Evolutionary conservation across 2,888 invertebrate species (phyloP), one percentile per base, ranked within the genome.

Genomic region (Hypomecis atomaria): DNA sequence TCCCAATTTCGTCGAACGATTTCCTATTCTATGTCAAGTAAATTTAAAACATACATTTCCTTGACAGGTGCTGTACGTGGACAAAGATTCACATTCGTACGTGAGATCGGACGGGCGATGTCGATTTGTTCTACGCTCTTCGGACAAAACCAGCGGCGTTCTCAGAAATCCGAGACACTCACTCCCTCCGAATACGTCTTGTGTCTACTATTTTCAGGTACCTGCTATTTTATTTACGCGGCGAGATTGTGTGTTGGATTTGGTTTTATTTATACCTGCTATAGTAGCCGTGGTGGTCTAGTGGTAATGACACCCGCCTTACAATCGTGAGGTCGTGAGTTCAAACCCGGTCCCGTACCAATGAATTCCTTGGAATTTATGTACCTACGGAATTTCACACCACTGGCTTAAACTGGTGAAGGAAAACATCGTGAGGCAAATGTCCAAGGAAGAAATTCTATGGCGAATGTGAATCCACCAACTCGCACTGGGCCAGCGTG

Each of bases 101-200:
- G 95, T 96, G 75, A 94, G 95, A 77, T 94, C 95, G 72, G 95
- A 95, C 71, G 95, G 95, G 54, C 95, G 95, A 61, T 97, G 97
- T 84, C 96, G 96, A 79, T 96, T 96, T 87, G 94, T 96, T 66
- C 92, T 96, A 49, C 95, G 95, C 65, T 95, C 96, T 44, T 96
- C 96, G 77, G 96, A 96, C 79, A 94, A 95, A 78, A 94, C 95
- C 45, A 95, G 95, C 69, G 97, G 97, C 5, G 93, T 95, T 54
- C 84, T 97, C 57, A 94, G 96, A 79, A 96, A 96, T 83, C 96
- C 96, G 3, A 91, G 95, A 54, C 96, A 97, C 84, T 96, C 96
- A 0, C 88, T 97, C 62, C 96, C 97, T 0, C 96, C 96, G 1
- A 96, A 97, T 86, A 96, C 96, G 0, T 96, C 96, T 6, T 97